Evolutionary conservation across 2,888 invertebrate species (phyloP), one percentile per base, ranked within the genome.

Genomic region (Plagodis pulveraria): DNA sequence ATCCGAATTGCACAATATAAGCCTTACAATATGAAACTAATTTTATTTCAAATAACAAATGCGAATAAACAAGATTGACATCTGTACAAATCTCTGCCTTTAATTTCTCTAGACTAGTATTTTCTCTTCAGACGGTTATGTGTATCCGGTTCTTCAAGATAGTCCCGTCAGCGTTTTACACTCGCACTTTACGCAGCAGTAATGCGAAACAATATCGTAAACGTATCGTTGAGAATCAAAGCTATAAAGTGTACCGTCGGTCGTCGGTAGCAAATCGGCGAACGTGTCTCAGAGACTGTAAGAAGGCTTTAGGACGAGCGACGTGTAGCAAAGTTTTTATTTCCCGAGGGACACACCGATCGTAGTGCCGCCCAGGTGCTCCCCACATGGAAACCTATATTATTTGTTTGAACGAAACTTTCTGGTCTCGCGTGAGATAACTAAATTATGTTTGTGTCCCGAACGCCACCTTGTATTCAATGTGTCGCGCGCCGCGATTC

Each of bases 271-370:
- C 81, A 84, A 90, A 90, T 90, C 89, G 87, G 86, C 80, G 82
- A 86, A 86, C 86, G 85, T 85, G 88, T 89, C 84, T 80, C 74
- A 81, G 79, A 83, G 86, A 86, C 82, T 84, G 88, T 86, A 85
- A 85, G 88, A 86, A 86, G 89, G 90, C 86, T 88, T 88, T 88
- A 89, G 89, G 88, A 87, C 87, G 86, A 84, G 89, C 88, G 91
- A 89, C 89, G 89, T 87, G 90, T 89, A 87, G 89, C 89, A 91
- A 92, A 92, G 87, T 91, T 92, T 91, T 91, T 91, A 91, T 91
- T 92, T 92, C 91, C 91, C 92, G 63, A 55, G 91, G 88, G 92
- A 84, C 84, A 82, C 87, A 90, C 91, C 91, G 91, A 91, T 91
- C 91, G 90, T 81, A 85, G 83, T 78, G 84, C 87, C 89, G 87